A percentile compares a stretch with the other conserved stretches of the same genome.
phyloP scores from a whole-genome alignment of 2,113 vertebrate species.

The Limnothrissa miodon region DNA sequence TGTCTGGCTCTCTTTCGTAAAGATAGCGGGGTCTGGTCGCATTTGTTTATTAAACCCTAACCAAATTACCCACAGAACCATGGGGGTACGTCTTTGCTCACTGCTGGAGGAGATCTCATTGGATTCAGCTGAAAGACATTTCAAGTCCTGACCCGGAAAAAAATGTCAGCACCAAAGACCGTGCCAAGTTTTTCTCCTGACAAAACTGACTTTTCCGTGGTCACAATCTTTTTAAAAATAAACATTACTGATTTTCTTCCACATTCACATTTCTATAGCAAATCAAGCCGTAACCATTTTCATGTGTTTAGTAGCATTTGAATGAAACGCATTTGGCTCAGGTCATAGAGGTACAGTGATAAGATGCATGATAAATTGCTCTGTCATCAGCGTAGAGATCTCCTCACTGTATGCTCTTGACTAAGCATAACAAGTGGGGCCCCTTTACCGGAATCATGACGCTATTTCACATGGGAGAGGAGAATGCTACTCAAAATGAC shows the following conservation, averaged over 20 bases:
- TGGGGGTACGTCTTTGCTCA: conserved; percentile 19
- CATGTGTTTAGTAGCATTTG: neutral
- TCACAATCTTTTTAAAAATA: neutral
- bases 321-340: neutral
- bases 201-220: neutral
- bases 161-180: conserved; percentile 3
- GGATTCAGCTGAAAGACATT: conserved; percentile 9
- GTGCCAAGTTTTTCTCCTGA: neutral
- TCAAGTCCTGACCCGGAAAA: neutral
- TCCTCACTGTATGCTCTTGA: neutral
- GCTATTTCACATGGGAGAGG: neutral
- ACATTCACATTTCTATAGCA: neutral
- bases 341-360: neutral
- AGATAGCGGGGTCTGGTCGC: conserved; percentile 30
- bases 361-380: neutral
- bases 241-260: neutral
- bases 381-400: neutral
- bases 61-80: conserved; percentile 37
- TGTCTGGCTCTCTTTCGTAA: conserved; percentile 47
- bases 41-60: conserved; percentile 44
- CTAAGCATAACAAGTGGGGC: conserved; percentile 25
- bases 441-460: neutral
- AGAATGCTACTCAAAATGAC: neutral
- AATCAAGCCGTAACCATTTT: neutral
- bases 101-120: neutral